phyloP scores from a whole-genome alignment of 2,888 invertebrate species.

The Hesperia comma region DNA sequence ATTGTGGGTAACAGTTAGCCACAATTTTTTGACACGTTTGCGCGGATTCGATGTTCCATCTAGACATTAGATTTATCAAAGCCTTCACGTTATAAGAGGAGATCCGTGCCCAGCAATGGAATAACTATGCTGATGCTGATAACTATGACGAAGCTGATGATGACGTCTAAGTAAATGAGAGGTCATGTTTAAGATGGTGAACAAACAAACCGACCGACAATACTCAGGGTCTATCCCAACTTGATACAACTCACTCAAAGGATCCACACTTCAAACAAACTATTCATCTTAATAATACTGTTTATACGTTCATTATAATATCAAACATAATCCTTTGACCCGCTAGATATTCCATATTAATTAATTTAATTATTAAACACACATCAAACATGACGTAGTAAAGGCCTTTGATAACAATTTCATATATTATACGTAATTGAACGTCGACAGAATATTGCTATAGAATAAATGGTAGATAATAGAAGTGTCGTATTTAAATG shows the following conservation, averaged over 20 bases:
- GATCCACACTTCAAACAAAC: neutral
- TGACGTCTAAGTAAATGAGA: no score
- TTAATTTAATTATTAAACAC: conserved; percentile 36
- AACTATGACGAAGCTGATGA: no score
- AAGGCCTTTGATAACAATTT: conserved; percentile 28
- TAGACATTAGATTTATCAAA: no score
- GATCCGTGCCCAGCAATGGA: no score
- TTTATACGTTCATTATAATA: conserved; percentile 3
- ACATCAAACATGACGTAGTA: conserved; percentile 28
- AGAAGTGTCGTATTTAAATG: neutral
- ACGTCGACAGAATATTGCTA: neutral
- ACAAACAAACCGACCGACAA: no score
- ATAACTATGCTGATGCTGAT: no score
- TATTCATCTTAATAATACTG: conserved; percentile 5
- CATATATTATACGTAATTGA: neutral
- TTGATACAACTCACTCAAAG: neutral
- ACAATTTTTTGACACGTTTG: no score
- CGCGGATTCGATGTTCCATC: no score
- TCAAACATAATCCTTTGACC: conserved; percentile 26
- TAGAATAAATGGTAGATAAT: neutral
- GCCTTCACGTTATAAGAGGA: no score
- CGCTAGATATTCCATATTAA: conserved; percentile 27
- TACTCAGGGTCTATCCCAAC: no score
- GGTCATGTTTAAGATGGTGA: no score
- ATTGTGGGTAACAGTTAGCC: no score